phyloP scores from a whole-genome alignment of 2,113 vertebrate species.

The Takifugu flavidus region DNA sequence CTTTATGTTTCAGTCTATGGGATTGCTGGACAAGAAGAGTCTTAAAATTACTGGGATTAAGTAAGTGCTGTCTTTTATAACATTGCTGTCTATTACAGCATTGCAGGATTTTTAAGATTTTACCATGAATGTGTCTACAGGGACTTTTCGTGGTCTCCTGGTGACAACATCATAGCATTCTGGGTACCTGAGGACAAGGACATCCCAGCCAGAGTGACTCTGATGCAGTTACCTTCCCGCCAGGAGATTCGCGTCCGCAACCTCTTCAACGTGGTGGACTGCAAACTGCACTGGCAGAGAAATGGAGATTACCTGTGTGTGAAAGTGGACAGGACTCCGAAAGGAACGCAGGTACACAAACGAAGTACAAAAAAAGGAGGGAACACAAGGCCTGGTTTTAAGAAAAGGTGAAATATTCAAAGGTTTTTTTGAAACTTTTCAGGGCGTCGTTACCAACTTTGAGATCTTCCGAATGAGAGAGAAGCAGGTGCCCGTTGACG shows the following conservation, averaged over 20 bases:
- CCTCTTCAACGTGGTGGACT: constrained; percentile 96
- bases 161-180: constrained; percentile 97
- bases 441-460: constrained; percentile 99
- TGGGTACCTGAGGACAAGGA: constrained; percentile 99
- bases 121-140: constrained; percentile 58
- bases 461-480: constrained; percentile 99
- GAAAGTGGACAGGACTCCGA: constrained; percentile 95
- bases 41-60: constrained; percentile 96
- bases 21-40: constrained; percentile 97
- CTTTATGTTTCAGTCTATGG: constrained; percentile 86
- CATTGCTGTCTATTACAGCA: background rate
- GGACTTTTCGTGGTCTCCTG: constrained; percentile 98
- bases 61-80: constrained; percentile 69
- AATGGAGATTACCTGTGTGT: constrained; percentile 97
- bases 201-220: constrained; percentile 94
- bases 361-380: accelerated
- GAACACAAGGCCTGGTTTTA: background rate
- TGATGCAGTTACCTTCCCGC: constrained; percentile 94
- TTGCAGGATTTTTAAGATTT: background rate
- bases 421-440: constrained; percentile 13
- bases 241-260: constrained; percentile 96
- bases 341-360: constrained; percentile 85
- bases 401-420: background rate
- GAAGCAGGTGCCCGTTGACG: constrained; percentile 97
- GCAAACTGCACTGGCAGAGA: constrained; percentile 98